Conservation (phyloP, 2,797 vertebrate species). For the Pagetopsis macropterus region DNA sequence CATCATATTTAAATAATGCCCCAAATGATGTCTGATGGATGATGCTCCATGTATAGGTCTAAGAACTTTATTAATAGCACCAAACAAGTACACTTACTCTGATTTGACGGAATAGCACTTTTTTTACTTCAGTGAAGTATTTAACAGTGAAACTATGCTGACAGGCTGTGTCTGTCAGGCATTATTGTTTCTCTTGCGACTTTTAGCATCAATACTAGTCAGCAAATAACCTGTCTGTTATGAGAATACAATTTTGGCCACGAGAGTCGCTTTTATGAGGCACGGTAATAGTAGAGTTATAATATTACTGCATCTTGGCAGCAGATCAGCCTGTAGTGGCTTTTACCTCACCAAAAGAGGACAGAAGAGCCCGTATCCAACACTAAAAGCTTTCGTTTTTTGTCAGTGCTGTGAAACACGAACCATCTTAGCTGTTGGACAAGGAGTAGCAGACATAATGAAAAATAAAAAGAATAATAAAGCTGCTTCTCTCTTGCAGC, state of each 20-base stretch:
- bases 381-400: slow-evolving; percentile 52
- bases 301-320: slow-evolving; percentile 65
- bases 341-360: slow-evolving; percentile 30
- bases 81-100: slow-evolving; percentile 4
- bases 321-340: slow-evolving; percentile 48
- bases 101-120: slow-evolving; percentile 18
- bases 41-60: slow-evolving; percentile 10
- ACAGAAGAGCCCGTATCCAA: slow-evolving; percentile 40
- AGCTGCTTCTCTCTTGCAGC: slow-evolving; percentile 25
- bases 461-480: slow-evolving; percentile 15
- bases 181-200: slow-evolving; percentile 44
- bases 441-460: slow-evolving; percentile 25
- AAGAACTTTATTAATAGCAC: not conserved
- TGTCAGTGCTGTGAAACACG: slow-evolving; percentile 37
- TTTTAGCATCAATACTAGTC: slow-evolving; percentile 42
- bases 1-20: not conserved
- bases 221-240: slow-evolving; percentile 49
- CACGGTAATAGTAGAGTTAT: slow-evolving; percentile 58
- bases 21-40: slow-evolving; percentile 13
- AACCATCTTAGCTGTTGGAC: slow-evolving; percentile 29
- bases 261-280: slow-evolving; percentile 47
- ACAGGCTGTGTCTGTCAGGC: slow-evolving; percentile 3
- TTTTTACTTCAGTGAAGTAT: slow-evolving; percentile 7
- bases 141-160: slow-evolving; percentile 20
- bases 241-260: slow-evolving; percentile 54